Evolutionary conservation across 2,113 vertebrate genomes (phyloP), one percentile per base, ranked within the genome.

Genomic region (Oncorhynchus keta): DNA sequence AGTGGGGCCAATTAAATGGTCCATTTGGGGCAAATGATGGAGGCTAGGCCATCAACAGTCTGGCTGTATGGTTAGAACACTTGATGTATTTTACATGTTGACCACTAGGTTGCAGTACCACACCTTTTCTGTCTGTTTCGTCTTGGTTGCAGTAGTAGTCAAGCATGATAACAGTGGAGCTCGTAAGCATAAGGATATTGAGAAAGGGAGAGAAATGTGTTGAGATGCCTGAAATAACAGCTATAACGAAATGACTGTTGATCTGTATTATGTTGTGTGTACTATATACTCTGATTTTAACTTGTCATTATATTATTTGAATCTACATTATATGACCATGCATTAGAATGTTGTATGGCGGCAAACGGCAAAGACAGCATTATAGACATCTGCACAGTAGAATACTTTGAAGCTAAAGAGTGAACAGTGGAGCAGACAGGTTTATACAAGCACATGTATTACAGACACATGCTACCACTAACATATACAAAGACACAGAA

Each of bases 51-150:
- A 13, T 55, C 16, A 55, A 1, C 51, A 55, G 16, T 16, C 14
- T 16, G 51, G 5, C n/a, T 68, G 3, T 16, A 45, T 55, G 51
- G 51, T 55, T 55, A 18, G 16, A 55, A 55, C 12, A 55, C 51
- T 5, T 2, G 16, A 55, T 55, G 51, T 55, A 18, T 55, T 22
- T 22, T 35, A 5, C 3, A 7, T 28, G 20, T 70, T 35, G 8
- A 59, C 79, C 89, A 86, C 82, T 66, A 84, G 90, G 74, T 76
- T 64, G 85, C 83, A 81, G 59, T 68, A 78, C 45, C 70, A 18
- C 16, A 55, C 81, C 71, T 75, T 30, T 30, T 62, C 45, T 30
- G 20, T 73, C 16, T 51, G 24, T 55, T 39, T 49, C 11, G 32
- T 68, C 30, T 39, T 16, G 16, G 5, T 45, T 70, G 30, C 28